Percentiles rank a stretch among this genome's conserved stretches.
These are phyloP conservation scores for Lasius fuliginosus DNA, from an alignment of 2,888 invertebrate genomes.

Conservation along the genomic window DNA sequence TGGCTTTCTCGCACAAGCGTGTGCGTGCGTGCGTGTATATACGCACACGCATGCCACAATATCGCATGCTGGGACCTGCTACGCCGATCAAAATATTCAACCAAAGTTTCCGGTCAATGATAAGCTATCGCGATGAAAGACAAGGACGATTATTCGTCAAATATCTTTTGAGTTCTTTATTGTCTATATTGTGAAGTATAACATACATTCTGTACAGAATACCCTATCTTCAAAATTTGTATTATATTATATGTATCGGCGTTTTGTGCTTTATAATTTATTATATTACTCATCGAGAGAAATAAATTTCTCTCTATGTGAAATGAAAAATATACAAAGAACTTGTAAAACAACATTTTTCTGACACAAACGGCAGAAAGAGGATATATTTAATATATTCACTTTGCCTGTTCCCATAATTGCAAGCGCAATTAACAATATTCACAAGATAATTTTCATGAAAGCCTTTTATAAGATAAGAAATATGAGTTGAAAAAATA, in stretches of 20 bases:
- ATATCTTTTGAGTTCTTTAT: constrained; percentile 49
- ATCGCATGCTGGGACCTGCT: constrained; percentile 44
- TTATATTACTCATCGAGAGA: not conserved
- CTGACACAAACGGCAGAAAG: not conserved
- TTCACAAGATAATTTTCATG: not conserved
- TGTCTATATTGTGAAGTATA: not conserved
- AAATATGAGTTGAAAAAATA: not conserved
- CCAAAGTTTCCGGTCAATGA: constrained; percentile 66
- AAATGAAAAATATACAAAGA: not conserved
- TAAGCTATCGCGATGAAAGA: constrained; percentile 58
- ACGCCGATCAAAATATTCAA: constrained; percentile 57
- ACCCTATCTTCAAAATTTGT: not conserved
- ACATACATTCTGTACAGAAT: not conserved
- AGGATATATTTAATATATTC: not conserved
- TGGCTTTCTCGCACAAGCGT: constrained; percentile 45
- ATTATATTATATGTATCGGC: not conserved
- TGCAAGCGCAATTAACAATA: not conserved
- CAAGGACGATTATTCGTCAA: constrained; percentile 59
- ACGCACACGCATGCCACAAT: constrained; percentile 32
- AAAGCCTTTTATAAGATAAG: constrained; percentile 6
- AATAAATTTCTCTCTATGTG: not conserved
- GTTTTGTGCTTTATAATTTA: not conserved
- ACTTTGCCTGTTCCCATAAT: not conserved
- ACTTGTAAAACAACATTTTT: not conserved
- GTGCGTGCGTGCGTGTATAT: constrained; percentile 20